Conservation (phyloP, 2,113 vertebrate genomes). For the Thalassarche chlororhynchos region DNA sequence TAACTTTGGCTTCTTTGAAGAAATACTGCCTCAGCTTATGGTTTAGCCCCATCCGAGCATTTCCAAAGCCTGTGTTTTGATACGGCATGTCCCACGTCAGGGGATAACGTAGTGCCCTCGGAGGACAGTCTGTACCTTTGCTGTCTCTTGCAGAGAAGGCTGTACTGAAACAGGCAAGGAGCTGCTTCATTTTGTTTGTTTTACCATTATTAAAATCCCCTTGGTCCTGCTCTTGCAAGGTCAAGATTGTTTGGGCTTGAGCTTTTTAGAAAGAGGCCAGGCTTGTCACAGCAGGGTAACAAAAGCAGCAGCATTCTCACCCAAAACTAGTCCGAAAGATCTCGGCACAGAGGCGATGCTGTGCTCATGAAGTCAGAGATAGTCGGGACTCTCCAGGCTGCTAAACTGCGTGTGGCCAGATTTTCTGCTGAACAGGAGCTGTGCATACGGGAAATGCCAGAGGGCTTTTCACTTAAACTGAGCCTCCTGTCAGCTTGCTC, state of each 20-base stretch:
- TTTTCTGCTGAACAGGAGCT: slow-evolving; percentile 8
- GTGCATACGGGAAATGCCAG: slow-evolving; percentile 37
- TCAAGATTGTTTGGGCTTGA: not conserved
- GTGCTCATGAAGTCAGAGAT: not conserved
- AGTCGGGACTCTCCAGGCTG: not conserved
- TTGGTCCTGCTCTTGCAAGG: not conserved
- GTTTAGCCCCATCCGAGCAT: not conserved
- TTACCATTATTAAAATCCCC: not conserved
- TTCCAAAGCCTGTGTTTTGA: not conserved
- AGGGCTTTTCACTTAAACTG: slow-evolving; percentile 2
- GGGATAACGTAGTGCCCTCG: not conserved
- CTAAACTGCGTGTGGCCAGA: not conserved
- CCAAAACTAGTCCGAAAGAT: not conserved
- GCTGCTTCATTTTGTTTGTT: not conserved
- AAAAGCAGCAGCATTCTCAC: not conserved
- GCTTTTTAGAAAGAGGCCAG: not conserved
- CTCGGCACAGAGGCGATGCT: not conserved
- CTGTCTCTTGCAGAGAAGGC: not conserved
- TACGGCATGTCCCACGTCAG: not conserved
- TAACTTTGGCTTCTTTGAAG: not conserved
- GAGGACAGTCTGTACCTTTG: not conserved
- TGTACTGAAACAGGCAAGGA: not conserved
- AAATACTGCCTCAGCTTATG: not conserved
- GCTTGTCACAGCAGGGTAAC: not conserved
- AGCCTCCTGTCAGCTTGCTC: slow-evolving; percentile 33